Conservation (phyloP, 1,140 invertebrate species). For the Medauroidea extradentata region DNA sequence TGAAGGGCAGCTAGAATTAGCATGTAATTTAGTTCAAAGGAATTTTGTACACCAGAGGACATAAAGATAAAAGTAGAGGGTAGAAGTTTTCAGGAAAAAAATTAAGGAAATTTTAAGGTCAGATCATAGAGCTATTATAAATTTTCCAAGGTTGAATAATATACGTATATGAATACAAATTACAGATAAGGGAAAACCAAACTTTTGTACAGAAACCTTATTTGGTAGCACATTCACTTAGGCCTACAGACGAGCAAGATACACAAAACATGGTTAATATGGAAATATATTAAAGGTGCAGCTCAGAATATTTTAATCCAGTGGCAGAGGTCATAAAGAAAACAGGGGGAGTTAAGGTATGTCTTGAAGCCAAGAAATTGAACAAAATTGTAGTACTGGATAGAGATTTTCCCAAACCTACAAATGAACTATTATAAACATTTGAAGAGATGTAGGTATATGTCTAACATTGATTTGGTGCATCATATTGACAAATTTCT, state of each 20-base stretch:
- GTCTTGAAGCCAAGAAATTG: constrained; percentile 34
- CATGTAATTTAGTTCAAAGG: too few species aligned
- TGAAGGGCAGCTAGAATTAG: too few species aligned
- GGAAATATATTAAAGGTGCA: constrained; percentile 20
- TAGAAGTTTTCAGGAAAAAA: too few species aligned
- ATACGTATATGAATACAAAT: too few species aligned
- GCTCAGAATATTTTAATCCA: constrained; percentile 35
- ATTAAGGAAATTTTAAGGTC: too few species aligned
- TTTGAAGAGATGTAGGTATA: constrained; percentile 26
- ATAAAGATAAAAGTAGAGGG: too few species aligned
- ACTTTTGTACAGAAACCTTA: constrained; percentile 19
- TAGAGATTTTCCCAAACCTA: constrained; percentile 22
- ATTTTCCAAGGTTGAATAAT: too few species aligned
- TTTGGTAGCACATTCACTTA: constrained; percentile 18
- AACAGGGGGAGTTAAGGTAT: constrained; percentile 28
- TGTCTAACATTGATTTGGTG: constrained; percentile 35
- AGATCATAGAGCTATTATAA: too few species aligned
- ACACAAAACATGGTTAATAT: constrained; percentile 24
- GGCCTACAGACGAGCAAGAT: constrained; percentile 16
- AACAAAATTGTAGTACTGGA: constrained; percentile 32
- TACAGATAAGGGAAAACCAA: constrained; percentile 1
- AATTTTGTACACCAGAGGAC: too few species aligned
- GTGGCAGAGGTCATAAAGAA: constrained; percentile 30
- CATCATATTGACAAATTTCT: constrained; percentile 38
- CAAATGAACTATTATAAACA: constrained; percentile 23